phyloP scores from a whole-genome alignment of 2,888 invertebrate genomes.

The Campopleginae sp. region DNA sequence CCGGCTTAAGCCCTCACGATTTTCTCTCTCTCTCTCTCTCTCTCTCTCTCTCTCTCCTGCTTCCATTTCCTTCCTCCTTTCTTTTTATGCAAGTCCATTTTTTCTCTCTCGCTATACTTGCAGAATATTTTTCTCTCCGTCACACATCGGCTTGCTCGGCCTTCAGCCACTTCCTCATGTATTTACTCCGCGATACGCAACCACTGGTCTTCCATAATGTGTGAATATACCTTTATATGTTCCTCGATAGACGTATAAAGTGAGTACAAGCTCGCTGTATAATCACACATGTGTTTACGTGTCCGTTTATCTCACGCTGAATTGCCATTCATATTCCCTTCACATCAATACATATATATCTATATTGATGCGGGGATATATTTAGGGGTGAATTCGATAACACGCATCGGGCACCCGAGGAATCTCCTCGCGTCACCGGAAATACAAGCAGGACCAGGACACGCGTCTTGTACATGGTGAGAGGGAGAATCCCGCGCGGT shows the following conservation, averaged over 20 bases:
- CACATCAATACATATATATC: background rate
- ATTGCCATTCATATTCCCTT: conserved; percentile 63
- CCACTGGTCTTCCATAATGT: conserved; percentile 15
- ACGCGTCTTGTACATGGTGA: conserved; percentile 51
- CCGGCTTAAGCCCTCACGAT: conserved; percentile 62
- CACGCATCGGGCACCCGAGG: conserved; percentile 46
- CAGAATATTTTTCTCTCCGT: conserved; percentile 22
- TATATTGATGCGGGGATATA: background rate
- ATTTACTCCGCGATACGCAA: conserved; percentile 50
- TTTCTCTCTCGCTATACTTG: conserved; percentile 18
- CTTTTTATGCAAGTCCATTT: conserved; percentile 45
- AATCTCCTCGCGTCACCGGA: conserved; percentile 64
- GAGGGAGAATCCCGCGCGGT: conserved; percentile 31
- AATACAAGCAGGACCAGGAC: conserved; percentile 52
- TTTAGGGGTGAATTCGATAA: conserved; percentile 44
- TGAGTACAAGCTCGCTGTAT: conserved; percentile 33
- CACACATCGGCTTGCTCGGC: conserved; percentile 44
- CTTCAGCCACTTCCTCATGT: conserved; percentile 51
- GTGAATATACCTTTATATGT: background rate
- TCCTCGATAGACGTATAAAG: conserved; percentile 2
- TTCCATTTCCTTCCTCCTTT: conserved; percentile 43
- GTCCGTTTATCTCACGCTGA: conserved; percentile 63
- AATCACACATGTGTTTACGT: conserved; percentile 59
- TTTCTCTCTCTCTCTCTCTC: conserved; percentile 30
- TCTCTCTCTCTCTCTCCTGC: no score